Evolutionary conservation across 2,888 invertebrate genomes (phyloP).

Genomic region (Eucera pruinosa): DNA sequence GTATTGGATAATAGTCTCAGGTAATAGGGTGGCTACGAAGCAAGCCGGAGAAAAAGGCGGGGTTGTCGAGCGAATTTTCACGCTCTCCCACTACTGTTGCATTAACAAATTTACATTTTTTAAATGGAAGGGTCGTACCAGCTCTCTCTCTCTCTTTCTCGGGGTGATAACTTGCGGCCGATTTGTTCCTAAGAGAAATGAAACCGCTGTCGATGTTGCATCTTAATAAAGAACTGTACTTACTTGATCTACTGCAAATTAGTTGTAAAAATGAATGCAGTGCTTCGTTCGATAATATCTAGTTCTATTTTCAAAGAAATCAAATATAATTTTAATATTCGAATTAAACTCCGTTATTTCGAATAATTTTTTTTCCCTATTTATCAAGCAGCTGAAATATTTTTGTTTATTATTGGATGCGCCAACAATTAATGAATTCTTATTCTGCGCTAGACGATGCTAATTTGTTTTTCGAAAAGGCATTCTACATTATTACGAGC

Average conservation of each 20-base stretch:
- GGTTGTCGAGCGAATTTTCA: slow-evolving; percentile 77
- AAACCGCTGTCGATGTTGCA: slow-evolving; percentile 78
- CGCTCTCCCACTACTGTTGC: slow-evolving; percentile 77
- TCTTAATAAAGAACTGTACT: slow-evolving; percentile 81
- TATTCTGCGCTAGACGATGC: no score
- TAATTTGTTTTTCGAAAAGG: no score
- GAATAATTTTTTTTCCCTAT: no score
- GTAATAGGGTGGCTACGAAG: slow-evolving; percentile 80
- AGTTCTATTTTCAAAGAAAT: no score
- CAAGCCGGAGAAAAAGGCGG: slow-evolving; percentile 28
- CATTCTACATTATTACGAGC: no score
- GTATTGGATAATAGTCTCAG: slow-evolving; percentile 84
- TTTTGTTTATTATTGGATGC: no score
- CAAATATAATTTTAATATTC: no score
- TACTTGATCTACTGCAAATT: no score
- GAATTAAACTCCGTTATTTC: no score
- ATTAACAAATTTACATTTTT: slow-evolving; percentile 85
- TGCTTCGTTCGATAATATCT: background rate
- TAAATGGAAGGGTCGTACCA: slow-evolving; percentile 81
- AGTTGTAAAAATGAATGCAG: no score
- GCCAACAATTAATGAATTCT: no score
- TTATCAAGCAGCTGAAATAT: no score
- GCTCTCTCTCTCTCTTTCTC: slow-evolving; percentile 44
- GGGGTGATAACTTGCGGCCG: slow-evolving; percentile 84
- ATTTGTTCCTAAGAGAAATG: slow-evolving; percentile 83